A percentile compares a stretch with the other conserved stretches of the same genome.
phyloP scores from a whole-genome alignment of 2,888 invertebrate genomes.

The Pseudoips prasinana region DNA sequence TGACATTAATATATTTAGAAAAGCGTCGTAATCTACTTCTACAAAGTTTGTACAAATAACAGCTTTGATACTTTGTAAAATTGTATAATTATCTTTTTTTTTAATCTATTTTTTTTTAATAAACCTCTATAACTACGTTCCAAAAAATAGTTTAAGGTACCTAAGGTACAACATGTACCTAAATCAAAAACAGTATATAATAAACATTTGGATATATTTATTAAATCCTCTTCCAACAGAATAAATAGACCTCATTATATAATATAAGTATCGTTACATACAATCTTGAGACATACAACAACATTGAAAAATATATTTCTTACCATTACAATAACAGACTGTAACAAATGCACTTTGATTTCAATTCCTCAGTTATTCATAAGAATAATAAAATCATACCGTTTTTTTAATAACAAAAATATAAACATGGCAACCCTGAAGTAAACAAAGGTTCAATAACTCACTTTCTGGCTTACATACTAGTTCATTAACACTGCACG shows the following conservation, averaged over 20 bases:
- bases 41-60: conserved; percentile 37
- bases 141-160: conserved; percentile 32
- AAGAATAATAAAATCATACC: conserved; percentile 33
- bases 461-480: conserved; percentile 23
- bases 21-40: conserved; percentile 37
- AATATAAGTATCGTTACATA: conserved; percentile 27
- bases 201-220: conserved; percentile 31
- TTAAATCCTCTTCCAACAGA: conserved; percentile 39
- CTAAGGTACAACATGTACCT: conserved; percentile 18
- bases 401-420: conserved; percentile 36
- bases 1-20: conserved; percentile 33
- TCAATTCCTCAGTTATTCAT: conserved; percentile 50
- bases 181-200: conserved; percentile 38
- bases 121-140: conserved; percentile 14
- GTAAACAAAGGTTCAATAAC: conserved; percentile 37
- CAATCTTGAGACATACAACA: conserved; percentile 37
- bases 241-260: conserved; percentile 51
- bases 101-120: conserved; percentile 6
- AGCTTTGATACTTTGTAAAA: conserved; percentile 30
- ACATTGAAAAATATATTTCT: conserved; percentile 54
- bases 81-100: conserved; percentile 30
- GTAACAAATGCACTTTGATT: conserved; percentile 69
- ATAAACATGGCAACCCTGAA: conserved; percentile 64
- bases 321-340: conserved; percentile 47
- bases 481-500: conserved; percentile 7